These are phyloP conservation scores for Chaetoderma sp. DNA, from an alignment of 2,888 invertebrate species.

Conservation along the genomic window DNA sequence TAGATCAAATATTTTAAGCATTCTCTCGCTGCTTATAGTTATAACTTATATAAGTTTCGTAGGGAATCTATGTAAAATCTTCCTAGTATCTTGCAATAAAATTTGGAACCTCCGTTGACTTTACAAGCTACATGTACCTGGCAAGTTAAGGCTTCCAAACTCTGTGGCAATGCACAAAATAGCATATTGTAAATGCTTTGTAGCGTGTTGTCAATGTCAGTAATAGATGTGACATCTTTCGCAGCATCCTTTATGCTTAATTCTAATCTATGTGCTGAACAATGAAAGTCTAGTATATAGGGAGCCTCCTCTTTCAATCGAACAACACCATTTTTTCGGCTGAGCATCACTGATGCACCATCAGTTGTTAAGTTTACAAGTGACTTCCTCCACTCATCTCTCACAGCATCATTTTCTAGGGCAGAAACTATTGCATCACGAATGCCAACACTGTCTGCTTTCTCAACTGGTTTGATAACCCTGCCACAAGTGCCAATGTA, in stretches of 20 bases:
- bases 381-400: neutral
- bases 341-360: neutral
- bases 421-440: neutral
- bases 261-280: neutral
- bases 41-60: too few species aligned
- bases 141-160: too few species aligned
- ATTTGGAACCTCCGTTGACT: too few species aligned
- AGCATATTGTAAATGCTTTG: too few species aligned
- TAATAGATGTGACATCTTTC: too few species aligned
- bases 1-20: too few species aligned
- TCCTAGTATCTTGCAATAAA: too few species aligned
- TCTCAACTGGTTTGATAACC: neutral
- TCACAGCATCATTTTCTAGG: neutral
- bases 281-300: neutral
- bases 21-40: too few species aligned
- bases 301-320: neutral
- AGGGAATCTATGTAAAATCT: too few species aligned
- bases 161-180: too few species aligned
- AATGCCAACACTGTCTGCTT: neutral
- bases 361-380: neutral
- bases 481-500: neutral
- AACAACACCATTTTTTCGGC: neutral
- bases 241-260: neutral
- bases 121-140: too few species aligned
- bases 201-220: too few species aligned